phyloP scores from a whole-genome alignment of 2,888 invertebrate genomes.

The Leucophora obtusa region DNA sequence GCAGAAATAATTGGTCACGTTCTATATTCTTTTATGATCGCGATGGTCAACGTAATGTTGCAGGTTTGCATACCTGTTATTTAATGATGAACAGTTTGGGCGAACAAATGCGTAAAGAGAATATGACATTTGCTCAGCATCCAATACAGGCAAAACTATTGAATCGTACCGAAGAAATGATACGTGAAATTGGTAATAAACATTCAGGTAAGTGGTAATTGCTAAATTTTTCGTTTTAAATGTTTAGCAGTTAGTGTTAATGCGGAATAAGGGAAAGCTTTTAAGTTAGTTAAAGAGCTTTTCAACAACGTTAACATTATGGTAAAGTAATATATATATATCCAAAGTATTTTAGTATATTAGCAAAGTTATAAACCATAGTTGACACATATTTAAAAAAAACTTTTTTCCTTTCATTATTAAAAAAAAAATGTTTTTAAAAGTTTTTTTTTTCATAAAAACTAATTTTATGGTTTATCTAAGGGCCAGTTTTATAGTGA shows the following conservation, averaged over 20 bases:
- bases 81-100: slow-evolving; percentile 87
- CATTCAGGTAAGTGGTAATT: slow-evolving; percentile 84
- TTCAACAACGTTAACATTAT: slow-evolving; percentile 25
- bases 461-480: too few relatives aligned
- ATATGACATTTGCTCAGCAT: slow-evolving; percentile 77
- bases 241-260: neutral
- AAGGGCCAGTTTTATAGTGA: too few relatives aligned
- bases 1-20: slow-evolving; percentile 86
- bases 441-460: too few relatives aligned
- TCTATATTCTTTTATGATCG: slow-evolving; percentile 88
- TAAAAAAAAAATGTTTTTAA: too few relatives aligned
- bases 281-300: neutral
- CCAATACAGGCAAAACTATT: slow-evolving; percentile 77
- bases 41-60: slow-evolving; percentile 83
- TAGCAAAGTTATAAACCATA: too few relatives aligned
- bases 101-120: slow-evolving; percentile 79
- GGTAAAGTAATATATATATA: too few relatives aligned
- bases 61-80: slow-evolving; percentile 87
- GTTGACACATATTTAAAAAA: too few relatives aligned
- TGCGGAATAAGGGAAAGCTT: neutral
- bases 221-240: neutral
- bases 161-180: slow-evolving; percentile 83
- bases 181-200: slow-evolving; percentile 83
- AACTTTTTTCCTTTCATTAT: too few relatives aligned
- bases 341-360: too few relatives aligned